phyloP scores from a whole-genome alignment of 2,888 invertebrate species.

The Vanessa cardui region DNA sequence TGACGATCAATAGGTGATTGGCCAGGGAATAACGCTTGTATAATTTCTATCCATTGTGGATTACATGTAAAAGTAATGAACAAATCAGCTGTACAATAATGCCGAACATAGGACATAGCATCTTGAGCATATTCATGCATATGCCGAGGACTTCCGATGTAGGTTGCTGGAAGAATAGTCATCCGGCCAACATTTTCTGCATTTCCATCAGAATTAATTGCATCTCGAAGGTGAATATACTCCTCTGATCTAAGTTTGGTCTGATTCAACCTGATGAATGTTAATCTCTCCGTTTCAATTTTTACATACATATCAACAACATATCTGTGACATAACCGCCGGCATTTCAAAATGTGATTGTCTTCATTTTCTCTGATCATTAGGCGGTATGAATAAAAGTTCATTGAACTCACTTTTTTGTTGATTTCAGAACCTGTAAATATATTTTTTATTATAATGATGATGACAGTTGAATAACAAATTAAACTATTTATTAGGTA shows the following conservation, averaged over 20 bases:
- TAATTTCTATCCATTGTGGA: conserved; percentile 47
- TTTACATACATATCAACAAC: conserved; percentile 41
- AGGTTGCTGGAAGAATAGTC: conserved; percentile 50
- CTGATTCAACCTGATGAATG: conserved; percentile 43
- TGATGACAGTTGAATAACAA: conserved; percentile 36
- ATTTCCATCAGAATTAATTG: conserved; percentile 44
- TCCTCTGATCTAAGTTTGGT: conserved; percentile 43
- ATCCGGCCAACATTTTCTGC: conserved; percentile 45
- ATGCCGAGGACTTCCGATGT: conserved; percentile 43
- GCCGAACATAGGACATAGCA: conserved; percentile 50
- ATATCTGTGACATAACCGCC: conserved; percentile 41
- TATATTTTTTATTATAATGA: conserved; percentile 33
- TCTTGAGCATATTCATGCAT: conserved; percentile 48
- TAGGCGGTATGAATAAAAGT: conserved; percentile 43
- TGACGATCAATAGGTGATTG: conserved; percentile 46
- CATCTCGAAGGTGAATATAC: conserved; percentile 46
- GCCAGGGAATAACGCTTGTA: conserved; percentile 35
- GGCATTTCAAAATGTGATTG: conserved; percentile 43
- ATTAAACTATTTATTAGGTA: conserved; percentile 29
- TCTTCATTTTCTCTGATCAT: conserved; percentile 42
- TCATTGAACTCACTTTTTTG: conserved; percentile 44
- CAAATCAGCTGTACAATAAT: conserved; percentile 49
- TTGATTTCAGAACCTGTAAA: conserved; percentile 39
- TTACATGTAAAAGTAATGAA: conserved; percentile 32
- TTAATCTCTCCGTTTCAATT: conserved; percentile 43